These are phyloP conservation scores for Drosophila limbata DNA, from an alignment of 2,888 invertebrate genomes.

Conservation along the genomic window DNA sequence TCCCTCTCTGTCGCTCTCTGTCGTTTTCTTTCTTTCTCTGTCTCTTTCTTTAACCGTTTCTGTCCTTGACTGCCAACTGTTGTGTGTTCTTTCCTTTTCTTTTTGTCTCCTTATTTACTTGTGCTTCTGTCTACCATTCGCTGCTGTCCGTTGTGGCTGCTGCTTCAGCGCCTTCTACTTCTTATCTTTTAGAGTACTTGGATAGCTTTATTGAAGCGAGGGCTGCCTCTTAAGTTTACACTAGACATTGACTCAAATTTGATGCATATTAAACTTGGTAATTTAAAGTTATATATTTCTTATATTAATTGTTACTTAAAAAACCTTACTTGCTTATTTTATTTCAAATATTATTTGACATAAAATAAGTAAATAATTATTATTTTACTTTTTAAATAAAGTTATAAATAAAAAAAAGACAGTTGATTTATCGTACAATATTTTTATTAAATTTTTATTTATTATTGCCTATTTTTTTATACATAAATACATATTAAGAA, in stretches of 20 bases:
- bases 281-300: no score
- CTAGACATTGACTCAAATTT: neutral
- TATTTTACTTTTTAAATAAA: no score
- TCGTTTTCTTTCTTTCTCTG: neutral
- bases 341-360: no score
- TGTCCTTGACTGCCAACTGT: conserved; percentile 43
- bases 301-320: no score
- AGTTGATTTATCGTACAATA: neutral
- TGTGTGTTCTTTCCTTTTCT: conserved; percentile 24
- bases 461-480: neutral
- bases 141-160: conserved; percentile 32
- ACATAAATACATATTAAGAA: neutral
- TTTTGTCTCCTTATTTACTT: conserved; percentile 25
- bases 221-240: conserved; percentile 13
- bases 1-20: neutral
- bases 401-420: no score
- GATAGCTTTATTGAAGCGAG: conserved; percentile 32
- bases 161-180: conserved; percentile 27
- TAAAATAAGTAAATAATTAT: no score
- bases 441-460: neutral
- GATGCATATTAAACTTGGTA: no score
- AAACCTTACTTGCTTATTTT: no score
- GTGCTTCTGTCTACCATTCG: conserved; percentile 34
- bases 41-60: conserved; percentile 3
- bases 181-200: conserved; percentile 34